A percentile compares a stretch with the other conserved stretches of the same genome.
Evolutionary conservation across 2,888 invertebrate species (phyloP).

Genomic region (Polydrusus pterygomalis): DNA sequence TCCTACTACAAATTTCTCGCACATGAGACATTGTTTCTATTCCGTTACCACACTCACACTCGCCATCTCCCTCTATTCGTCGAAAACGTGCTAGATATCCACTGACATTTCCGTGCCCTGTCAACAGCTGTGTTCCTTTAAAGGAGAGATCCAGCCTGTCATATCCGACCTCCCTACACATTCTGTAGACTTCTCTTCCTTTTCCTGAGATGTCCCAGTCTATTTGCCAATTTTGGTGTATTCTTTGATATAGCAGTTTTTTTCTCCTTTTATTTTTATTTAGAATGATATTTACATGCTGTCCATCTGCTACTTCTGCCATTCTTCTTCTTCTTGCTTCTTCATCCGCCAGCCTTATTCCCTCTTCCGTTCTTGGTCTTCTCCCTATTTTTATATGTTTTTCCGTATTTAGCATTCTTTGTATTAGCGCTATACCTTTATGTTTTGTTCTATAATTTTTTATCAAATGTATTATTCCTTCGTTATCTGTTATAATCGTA

Average conservation of each 20-base stretch:
- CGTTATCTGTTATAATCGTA: not conserved
- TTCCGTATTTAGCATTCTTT: not conserved
- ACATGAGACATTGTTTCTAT: conserved; percentile 9
- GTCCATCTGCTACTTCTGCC: not conserved
- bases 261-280: not conserved
- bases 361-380: not conserved
- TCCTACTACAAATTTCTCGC: conserved; percentile 1
- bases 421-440: not conserved
- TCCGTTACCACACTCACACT: conserved; percentile 7
- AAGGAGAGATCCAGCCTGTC: not conserved
- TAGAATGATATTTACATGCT: too few relatives aligned
- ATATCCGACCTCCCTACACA: not conserved
- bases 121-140: not conserved
- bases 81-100: not conserved
- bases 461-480: not conserved
- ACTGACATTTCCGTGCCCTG: conserved; percentile 1
- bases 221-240: not conserved
- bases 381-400: not conserved
- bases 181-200: conserved; percentile 4
- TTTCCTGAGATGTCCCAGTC: conserved; percentile 1
- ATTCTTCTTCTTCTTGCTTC: not conserved
- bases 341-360: not conserved
- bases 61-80: not conserved
- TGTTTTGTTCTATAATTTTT: not conserved
- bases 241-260: not conserved